Evolutionary conservation across 2,888 invertebrate species (phyloP).

Genomic region (Dendrolimus houi): DNA sequence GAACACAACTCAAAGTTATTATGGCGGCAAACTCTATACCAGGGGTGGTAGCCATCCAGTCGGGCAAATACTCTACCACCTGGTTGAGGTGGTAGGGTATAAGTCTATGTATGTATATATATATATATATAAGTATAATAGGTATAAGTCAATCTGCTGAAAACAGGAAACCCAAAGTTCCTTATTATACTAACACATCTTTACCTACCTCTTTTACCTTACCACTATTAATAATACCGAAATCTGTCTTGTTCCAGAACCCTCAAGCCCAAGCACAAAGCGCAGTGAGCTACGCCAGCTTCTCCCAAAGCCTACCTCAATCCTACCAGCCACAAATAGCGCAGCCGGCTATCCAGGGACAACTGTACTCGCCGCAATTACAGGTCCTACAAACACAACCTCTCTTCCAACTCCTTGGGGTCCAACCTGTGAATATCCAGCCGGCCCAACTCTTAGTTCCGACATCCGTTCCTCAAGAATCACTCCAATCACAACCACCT

Average conservation of each 20-base stretch:
- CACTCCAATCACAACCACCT: constrained; percentile 1
- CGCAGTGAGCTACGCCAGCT: constrained; percentile 52
- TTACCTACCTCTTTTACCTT: too few relatives aligned
- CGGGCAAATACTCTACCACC: too few relatives aligned
- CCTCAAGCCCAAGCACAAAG: constrained; percentile 33
- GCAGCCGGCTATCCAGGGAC: constrained; percentile 7
- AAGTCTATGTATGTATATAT: too few relatives aligned
- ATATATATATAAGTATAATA: too few relatives aligned
- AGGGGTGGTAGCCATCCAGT: too few relatives aligned
- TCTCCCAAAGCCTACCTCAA: constrained; percentile 34
- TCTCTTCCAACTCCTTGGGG: constrained; percentile 7
- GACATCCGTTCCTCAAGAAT: not conserved
- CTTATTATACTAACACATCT: too few relatives aligned
- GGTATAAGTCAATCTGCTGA: too few relatives aligned
- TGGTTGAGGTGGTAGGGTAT: too few relatives aligned
- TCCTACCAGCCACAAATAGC: constrained; percentile 12
- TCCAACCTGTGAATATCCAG: constrained; percentile 7
- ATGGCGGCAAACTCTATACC: too few relatives aligned
- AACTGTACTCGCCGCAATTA: constrained; percentile 7
- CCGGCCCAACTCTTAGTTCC: constrained; percentile 6
- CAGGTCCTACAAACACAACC: constrained; percentile 4
- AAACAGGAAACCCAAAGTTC: too few relatives aligned
- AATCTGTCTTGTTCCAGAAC: constrained; percentile 29
- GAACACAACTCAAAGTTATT: too few relatives aligned
- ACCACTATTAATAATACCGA: not conserved